These are phyloP conservation scores for Melanotaenia pygmaea DNA, from an alignment of 2,797 vertebrate genomes.

Conservation along the genomic window DNA sequence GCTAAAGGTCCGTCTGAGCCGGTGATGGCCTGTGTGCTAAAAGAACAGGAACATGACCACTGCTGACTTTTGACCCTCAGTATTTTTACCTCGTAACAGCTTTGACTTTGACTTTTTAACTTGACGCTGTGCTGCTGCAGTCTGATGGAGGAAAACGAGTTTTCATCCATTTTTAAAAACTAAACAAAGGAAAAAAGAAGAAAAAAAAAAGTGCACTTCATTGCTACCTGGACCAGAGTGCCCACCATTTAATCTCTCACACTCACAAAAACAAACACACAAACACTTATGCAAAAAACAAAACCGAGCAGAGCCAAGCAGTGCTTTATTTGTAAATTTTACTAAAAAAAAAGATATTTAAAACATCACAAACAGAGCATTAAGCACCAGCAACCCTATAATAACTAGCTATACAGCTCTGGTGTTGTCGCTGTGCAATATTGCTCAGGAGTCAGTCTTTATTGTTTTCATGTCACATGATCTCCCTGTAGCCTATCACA, in stretches of 20 bases:
- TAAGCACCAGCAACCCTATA: slow-evolving; percentile 58
- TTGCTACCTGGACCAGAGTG: slow-evolving; percentile 38
- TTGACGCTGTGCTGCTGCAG: slow-evolving; percentile 30
- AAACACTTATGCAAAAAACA: slow-evolving; percentile 51
- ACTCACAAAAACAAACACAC: slow-evolving; percentile 43
- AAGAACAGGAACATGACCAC: slow-evolving; percentile 11
- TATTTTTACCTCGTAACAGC: slow-evolving; percentile 25
- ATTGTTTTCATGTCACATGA: slow-evolving; percentile 25
- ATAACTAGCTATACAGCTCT: slow-evolving; percentile 6
- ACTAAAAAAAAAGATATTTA: slow-evolving; percentile 2
- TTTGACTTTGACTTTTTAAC: slow-evolving; percentile 29
- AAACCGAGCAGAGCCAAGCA: slow-evolving; percentile 56
- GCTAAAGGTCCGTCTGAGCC: not conserved
- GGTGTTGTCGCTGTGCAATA: not conserved
- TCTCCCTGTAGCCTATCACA: slow-evolving; percentile 1
- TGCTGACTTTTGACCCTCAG: slow-evolving; percentile 38
- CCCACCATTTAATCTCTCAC: slow-evolving; percentile 15
- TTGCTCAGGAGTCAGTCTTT: slow-evolving; percentile 31
- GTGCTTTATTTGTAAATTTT: slow-evolving; percentile 50
- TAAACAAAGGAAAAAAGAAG: slow-evolving; percentile 1
- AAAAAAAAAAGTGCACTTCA: slow-evolving; percentile 66
- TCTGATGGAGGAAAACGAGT: slow-evolving; percentile 24
- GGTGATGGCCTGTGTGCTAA: not conserved
- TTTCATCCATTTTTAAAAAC: slow-evolving; percentile 37
- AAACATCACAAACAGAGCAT: slow-evolving; percentile 27